Evolutionary conservation across 2,888 invertebrate genomes (phyloP), one percentile per base, ranked within the genome.

Genomic region (Arctia plantaginis): DNA sequence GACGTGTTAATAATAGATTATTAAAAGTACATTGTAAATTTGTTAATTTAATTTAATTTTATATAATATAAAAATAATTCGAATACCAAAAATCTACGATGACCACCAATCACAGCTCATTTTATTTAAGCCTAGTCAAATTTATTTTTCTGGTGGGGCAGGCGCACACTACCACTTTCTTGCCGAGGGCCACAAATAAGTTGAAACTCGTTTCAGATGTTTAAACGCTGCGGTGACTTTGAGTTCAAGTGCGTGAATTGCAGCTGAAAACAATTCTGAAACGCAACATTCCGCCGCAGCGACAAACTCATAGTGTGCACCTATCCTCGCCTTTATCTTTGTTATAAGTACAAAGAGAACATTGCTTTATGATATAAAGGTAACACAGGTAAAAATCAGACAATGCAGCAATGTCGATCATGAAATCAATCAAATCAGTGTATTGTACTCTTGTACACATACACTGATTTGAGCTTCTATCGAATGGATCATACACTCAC

Each of bases 51-150:
- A 72, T 65, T 33, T 65, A 69, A 70, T 72, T 71, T 66, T 78
- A 88, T 87, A 23, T 64, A 23, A 35, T 59, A 20, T 62, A 7
- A 64, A 71, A 71, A 88, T 86, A 88, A 90, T 87, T 91, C 89
- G 84, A 89, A 94, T 93, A 91, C 94, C 94, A 94, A 94, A 94
- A 93, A 94, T 91, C 80, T 89, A 88, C 87, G 83, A 91, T 91
- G 90, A 93, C 94, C 94, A 94, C 94, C 94, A 94, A 94, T 91
- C 82, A 81, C 90, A 90, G 85, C 87, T 84, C 88, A 83, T 83
- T 85, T 85, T 88, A 85, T 89, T 88, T 93, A 92, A 91, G 89
- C 88, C 93, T 94, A 95, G 94, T 93, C 92, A 92, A 90, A 68
- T 44, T 69, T 62, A 35, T 76, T 76, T 80, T 77, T 80, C 79